phyloP scores from a whole-genome alignment of 2,113 vertebrate species.

The Lathamus discolor region DNA sequence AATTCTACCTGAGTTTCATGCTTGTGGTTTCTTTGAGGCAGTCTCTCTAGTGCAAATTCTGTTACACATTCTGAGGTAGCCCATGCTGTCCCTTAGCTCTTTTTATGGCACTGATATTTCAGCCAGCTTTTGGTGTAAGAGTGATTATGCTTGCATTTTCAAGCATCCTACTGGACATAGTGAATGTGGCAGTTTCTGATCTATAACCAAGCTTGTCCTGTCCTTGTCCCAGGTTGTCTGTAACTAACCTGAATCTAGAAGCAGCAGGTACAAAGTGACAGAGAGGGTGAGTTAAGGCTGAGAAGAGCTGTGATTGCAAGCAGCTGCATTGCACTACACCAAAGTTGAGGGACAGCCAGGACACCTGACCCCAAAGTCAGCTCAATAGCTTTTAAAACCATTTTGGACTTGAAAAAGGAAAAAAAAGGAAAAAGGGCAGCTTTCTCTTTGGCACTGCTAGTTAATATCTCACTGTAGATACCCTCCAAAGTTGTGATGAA shows the following conservation, averaged over 20 bases:
- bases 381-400: slow-evolving; percentile 17
- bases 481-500: slow-evolving; percentile 39
- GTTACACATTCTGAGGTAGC: neutral
- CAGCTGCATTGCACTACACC: neutral
- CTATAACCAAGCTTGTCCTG: neutral
- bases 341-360: neutral
- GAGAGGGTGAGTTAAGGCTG: neutral
- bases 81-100: neutral
- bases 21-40: neutral
- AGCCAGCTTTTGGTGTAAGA: neutral
- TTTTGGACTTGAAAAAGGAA: neutral
- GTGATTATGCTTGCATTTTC: neutral
- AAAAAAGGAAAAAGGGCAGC: neutral
- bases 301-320: neutral
- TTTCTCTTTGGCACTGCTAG: slow-evolving; percentile 23
- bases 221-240: neutral
- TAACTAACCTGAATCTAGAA: neutral
- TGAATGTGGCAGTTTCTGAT: neutral
- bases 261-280: neutral
- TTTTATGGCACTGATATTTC: neutral
- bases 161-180: neutral
- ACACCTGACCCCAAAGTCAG: neutral
- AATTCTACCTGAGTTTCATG: neutral
- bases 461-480: slow-evolving; percentile 59
- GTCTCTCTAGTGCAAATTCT: neutral